A percentile compares a stretch with the other conserved stretches of the same genome.
Evolutionary conservation across 2,888 invertebrate species (phyloP).

Genomic region (Agonopterix arenella): DNA sequence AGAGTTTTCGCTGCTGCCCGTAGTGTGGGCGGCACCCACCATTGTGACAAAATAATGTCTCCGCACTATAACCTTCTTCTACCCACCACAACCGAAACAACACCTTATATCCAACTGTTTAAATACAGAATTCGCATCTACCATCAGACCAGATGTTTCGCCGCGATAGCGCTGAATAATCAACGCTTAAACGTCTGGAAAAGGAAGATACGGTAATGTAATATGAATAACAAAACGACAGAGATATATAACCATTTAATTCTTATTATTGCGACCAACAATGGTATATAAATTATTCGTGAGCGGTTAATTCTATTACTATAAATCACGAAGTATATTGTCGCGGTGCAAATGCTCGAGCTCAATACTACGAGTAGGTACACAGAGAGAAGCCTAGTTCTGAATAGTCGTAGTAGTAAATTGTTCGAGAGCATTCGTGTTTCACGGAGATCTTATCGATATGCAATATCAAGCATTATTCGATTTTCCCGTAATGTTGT

Average conservation of each 20-base stretch:
- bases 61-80: constrained; percentile 60
- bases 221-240: constrained; percentile 76
- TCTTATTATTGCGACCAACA: constrained; percentile 63
- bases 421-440: too few relatives aligned
- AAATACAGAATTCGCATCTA: constrained; percentile 32
- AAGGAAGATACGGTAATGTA: constrained; percentile 75
- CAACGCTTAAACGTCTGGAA: constrained; percentile 76
- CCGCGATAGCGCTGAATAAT: constrained; percentile 72
- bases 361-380: not conserved
- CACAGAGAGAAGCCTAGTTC: too few relatives aligned
- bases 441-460: too few relatives aligned
- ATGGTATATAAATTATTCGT: constrained; percentile 54
- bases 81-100: constrained; percentile 31
- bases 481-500: too few relatives aligned
- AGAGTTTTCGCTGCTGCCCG: constrained; percentile 57
- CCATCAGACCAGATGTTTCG: constrained; percentile 57
- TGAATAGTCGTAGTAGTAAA: too few relatives aligned
- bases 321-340: constrained; percentile 33
- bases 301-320: constrained; percentile 33
- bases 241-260: constrained; percentile 72
- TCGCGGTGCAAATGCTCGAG: constrained; percentile 11
- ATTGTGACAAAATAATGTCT: constrained; percentile 76
- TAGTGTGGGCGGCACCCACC: constrained; percentile 70
- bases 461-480: too few relatives aligned
- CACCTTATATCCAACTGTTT: constrained; percentile 36